Base-by-base conservation (phyloP, 2,113 vertebrate genomes). In the Daphoenositta chrysoptera region DNA sequence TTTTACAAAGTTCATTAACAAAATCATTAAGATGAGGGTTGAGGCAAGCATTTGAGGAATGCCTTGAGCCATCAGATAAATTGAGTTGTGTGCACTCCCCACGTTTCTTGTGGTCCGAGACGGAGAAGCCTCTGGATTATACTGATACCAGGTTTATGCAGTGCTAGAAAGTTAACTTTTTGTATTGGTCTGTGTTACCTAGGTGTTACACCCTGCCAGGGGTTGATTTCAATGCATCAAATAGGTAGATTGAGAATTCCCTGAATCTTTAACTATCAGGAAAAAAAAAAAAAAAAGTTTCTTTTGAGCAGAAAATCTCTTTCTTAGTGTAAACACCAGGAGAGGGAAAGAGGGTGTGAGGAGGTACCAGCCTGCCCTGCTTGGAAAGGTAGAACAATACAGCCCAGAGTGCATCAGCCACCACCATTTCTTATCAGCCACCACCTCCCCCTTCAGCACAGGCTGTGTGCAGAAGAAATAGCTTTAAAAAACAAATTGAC, bases 181-280 rank as follows among this genome's bases (percentile, higher is more conserved):
- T 60, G 6, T 4, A 50, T 54, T 51, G 1, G 2, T 65, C 15
- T 75, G 6, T 35, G 15, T 33, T 83, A 22, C 14, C 5, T 2
- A 28, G 7, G 15, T 9, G 4, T 50, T 54, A 26, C 18, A 26
- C 2, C 2, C 6, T 35, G 4, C 4, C n/a, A 83, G 4, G 8
- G 35, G 33, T 15, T 71, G 30, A 72, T 15, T 75, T 19, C 40
- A 71, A 28, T 44, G 6, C 3, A 31, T 40, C n/a, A 50, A 63
- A 37, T 5, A 20, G 4, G 8, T 20, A 3, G 16, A 28, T 31
- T 50, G 26, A 58, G 7, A 79, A 78, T 51, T 87, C 39, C 5
- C 2, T 12, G 19, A 13, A 33, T n/a, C 42, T 75, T 83, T 79
- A 79, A 40, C 1, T 5, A 82, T 58, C 3, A 58, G n/a, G 63